A percentile compares a stretch with the other conserved stretches of the same genome.
phyloP scores from a whole-genome alignment of 2,113 vertebrate genomes.

The Chionomys nivalis region DNA sequence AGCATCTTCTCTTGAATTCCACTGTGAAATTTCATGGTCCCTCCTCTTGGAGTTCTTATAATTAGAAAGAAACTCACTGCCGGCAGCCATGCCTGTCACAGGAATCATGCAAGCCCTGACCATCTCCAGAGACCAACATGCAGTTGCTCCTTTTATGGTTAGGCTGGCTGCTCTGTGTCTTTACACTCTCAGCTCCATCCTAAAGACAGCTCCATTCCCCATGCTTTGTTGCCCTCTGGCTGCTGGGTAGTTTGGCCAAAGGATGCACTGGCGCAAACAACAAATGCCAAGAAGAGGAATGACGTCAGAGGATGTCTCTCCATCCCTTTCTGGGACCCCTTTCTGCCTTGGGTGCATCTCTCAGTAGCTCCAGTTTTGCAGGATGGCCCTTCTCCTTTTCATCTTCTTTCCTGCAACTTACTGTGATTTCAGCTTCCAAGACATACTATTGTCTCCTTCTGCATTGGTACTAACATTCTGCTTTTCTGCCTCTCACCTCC shows the following conservation, averaged over 20 bases:
- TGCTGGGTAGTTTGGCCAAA: not conserved
- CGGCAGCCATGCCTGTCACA: not conserved
- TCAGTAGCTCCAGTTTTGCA: not conserved
- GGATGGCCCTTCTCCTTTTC: not conserved
- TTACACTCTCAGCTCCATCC: not conserved
- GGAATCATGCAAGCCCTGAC: not conserved
- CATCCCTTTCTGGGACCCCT: not conserved
- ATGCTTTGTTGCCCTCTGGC: not conserved
- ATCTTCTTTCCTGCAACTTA: not conserved
- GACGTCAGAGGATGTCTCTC: not conserved
- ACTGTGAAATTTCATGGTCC: not conserved
- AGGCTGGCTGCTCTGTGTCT: not conserved
- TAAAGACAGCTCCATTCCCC: not conserved
- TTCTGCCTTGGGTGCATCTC: not conserved
- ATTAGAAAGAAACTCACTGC: not conserved
- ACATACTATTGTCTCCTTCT: not conserved
- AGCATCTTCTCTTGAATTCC: slow-evolving; percentile 13
- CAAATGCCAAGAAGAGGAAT: not conserved
- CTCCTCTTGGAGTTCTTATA: not conserved
- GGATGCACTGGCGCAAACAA: not conserved
- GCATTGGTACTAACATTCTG: not conserved
- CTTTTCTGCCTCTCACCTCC: not conserved
- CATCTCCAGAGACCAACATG: not conserved
- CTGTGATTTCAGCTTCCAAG: not conserved
- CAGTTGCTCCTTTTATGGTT: not conserved